Base-by-base conservation (phyloP, 2,888 invertebrate species). In the Drosophila mettleri region DNA sequence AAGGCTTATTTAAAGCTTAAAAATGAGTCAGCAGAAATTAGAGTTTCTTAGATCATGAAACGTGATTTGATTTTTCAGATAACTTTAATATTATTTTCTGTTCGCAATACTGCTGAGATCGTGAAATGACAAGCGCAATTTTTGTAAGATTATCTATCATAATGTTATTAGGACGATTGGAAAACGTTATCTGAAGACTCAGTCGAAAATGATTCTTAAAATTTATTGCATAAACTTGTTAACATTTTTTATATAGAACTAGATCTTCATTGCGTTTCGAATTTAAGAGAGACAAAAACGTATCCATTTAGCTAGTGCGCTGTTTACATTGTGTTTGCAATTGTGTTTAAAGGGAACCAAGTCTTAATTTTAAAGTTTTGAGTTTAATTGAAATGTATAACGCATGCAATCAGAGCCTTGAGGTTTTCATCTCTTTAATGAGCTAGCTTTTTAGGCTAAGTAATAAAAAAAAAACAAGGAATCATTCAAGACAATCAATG, bases 351-450 rank as follows among this genome's bases (percentile, higher is more conserved):
- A 78, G 10, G 38, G 57, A 20, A 46, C 9, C 33, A 43, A 64
- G 20, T 7, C 12, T 2, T 62, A 72, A 76, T 65, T 63, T 57
- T 36, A 59, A 74, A 68, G 58, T 78, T 73, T 54, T n/a, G n/a
- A 39, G 61, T 68, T 66, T 68, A 73, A 76, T 79, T 68, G 69
- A 74, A 78, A 58, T 63, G 49, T 48, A 41, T 29, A 16, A 66
- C 59, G 63, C 74, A 74, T 63, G 66, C 63, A 36, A 71, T 72
- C 69, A 63, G 66, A 49, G 18, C 38, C n/a, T 8, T 10, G 16
- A 12, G 38, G 34, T 22, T 53, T 43, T 12, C 46, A 45, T 55
- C 59, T 61, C 51, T 73, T 74, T 74, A 74, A 73, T 74, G 73
- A 69, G 73, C 33, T 41, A 61, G 69, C 67, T 73, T 68, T 71